Percentiles rank a stretch among this genome's conserved stretches.
Evolutionary conservation across 2,888 invertebrate species (phyloP).

Genomic region (Myopa testacea): DNA sequence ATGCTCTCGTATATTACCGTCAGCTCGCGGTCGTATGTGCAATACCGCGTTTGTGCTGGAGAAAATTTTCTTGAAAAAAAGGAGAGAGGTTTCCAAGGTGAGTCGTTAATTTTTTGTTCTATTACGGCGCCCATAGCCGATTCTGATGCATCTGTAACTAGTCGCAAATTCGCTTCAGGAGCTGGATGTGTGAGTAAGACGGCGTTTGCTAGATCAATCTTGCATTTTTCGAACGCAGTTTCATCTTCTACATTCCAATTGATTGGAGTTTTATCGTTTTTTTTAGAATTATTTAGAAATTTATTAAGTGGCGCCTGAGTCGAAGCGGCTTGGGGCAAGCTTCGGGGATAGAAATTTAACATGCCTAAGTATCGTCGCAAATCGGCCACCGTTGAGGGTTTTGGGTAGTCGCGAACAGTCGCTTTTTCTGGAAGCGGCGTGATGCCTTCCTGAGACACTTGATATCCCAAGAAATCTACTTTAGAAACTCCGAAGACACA

Average conservation of each 20-base stretch:
- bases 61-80: conserved; percentile 8
- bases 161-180: background rate
- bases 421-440: too few species aligned
- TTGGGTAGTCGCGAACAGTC: too few species aligned
- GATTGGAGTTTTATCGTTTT: background rate
- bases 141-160: background rate
- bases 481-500: too few species aligned
- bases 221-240: background rate
- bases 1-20: background rate
- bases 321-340: conserved; percentile 5
- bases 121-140: background rate
- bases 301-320: conserved; percentile 10
- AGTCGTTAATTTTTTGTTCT: background rate
- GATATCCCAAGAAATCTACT: too few species aligned
- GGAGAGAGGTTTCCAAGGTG: background rate
- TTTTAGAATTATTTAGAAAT: background rate
- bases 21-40: conserved; percentile 9
- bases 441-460: too few species aligned
- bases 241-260: background rate
- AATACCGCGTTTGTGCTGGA: conserved; percentile 13
- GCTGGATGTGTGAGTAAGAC: conserved; percentile 4
- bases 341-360: conserved; percentile 5
- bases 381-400: background rate
- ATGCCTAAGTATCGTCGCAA: background rate
- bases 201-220: conserved; percentile 5